Base-by-base conservation (phyloP, 2,888 invertebrate species). In the Chalcis sispes region DNA sequence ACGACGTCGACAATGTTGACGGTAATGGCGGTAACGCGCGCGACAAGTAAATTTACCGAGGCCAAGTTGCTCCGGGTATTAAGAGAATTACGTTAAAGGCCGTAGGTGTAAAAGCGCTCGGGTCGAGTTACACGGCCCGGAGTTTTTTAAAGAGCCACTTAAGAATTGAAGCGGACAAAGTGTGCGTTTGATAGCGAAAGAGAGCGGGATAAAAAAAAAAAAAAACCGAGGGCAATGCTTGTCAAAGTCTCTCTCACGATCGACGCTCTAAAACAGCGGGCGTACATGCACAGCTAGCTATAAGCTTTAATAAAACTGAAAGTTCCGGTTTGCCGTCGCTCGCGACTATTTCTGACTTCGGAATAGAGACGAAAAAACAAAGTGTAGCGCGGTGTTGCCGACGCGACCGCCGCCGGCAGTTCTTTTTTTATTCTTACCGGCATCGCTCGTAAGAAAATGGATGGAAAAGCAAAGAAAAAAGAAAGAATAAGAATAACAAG, bases 31-130 rank as follows among this genome's bases (percentile, higher is more conserved):
- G 20, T 42, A 64, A 66, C 46, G 59, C 23, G 46, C 61, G 61
- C 66, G 61, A 74, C 73, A 46, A 67, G 67, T 74, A 67, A 67
- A 69, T 75, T 70, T 64, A 69, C 64, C 50, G n/a, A 25, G 58
- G 50, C 52, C 50, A 62, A 73, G 42, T 42, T 50, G 54, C 65
- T 50, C 29, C 23, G 0, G 29, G 18, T 25, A 27, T 58, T 27
- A 23, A 56, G 62, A 48, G 64, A 36, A 75, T 75, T 54, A 75
- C 64, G 69, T 70, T 42, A 50, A 56, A 67, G 52, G 62, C 62
- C 56, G 18, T 36, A 64, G 56, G 64, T 75, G 58, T 64, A 70
- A 75, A 62, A 64, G 42, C 20, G 32, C 56, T 62, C n/a, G 27
- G 13, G 27, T 23, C 32, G 29, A 15, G 10, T 48, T 48, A 32